Base-by-base conservation (phyloP, 1,140 invertebrate species). In the Cataglyphis hispanica region DNA sequence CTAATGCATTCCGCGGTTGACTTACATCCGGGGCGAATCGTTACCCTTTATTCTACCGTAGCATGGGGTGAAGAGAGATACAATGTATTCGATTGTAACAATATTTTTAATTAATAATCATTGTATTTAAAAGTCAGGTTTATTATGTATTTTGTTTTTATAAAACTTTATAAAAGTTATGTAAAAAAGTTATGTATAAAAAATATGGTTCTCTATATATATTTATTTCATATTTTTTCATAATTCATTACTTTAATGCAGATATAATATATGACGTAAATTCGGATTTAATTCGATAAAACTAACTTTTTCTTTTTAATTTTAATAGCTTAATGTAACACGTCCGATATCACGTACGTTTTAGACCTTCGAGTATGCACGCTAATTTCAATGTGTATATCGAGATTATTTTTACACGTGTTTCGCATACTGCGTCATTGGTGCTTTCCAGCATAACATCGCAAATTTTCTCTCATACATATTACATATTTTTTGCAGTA, bases 361-460 rank as follows among this genome's bases (percentile, higher is more conserved):
- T 72, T 22, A 6, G 50, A 81, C 10, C 25, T 72, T n/a, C 13
- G 53, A 60, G 6, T 50, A 40, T 31, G 53, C 67, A 8, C 34
- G 58, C 43, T 34, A 56, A 50, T 53, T 67, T 16, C 46, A 27
- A n/a, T 10, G 37, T 80, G 37, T 80, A 27, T 74, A 74, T 72
- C 66, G 67, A 46, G 67, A 83, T 81, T 83, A 83, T 83, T 74
- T 83, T 83, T 83, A 83, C 78, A 83, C 67, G 67, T 83, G 78
- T 43, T 69, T 27, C 40, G 67, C 53, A 22, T 46, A 31, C 78
- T 46, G 50, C 78, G 78, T 81, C 78, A 72, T 56, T 72, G 78
- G 66, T 60, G 66, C n/a, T 58, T 66, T 43, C 19, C 67, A 43
- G 22, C 16, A 37, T 22, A 22, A 50, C 46, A 50, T 50, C 46